Evolutionary conservation across 1,140 invertebrate genomes (phyloP).

Genomic region (Microplitis demolitor): DNA sequence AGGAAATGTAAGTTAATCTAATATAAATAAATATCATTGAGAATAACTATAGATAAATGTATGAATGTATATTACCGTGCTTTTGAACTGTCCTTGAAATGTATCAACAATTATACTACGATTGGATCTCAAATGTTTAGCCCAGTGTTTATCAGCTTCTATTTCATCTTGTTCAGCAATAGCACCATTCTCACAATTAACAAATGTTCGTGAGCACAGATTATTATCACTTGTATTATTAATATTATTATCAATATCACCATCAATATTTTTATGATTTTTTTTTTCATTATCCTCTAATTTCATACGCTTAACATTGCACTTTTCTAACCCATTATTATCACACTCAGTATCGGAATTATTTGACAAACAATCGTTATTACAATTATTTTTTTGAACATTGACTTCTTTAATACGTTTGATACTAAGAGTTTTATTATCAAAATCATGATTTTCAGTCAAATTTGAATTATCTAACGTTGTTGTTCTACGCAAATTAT

Average conservation of each 20-base stretch:
- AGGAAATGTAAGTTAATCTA: too few relatives aligned
- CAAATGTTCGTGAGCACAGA: conserved; percentile 40
- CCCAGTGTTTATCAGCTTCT: conserved; percentile 69
- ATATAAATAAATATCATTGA: not conserved
- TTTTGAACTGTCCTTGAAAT: conserved; percentile 77
- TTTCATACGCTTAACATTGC: conserved; percentile 60
- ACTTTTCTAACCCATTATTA: conserved; percentile 47
- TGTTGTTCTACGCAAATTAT: conserved; percentile 45
- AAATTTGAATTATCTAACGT: conserved; percentile 57
- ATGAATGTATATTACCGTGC: conserved; percentile 63
- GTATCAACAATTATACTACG: conserved; percentile 72
- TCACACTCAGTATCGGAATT: conserved; percentile 52
- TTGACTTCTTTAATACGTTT: conserved; percentile 63
- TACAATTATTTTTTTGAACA: conserved; percentile 49
- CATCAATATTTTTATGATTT: conserved; percentile 48
- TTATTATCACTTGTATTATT: conserved; percentile 19
- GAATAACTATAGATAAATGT: not conserved
- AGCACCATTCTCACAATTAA: conserved; percentile 48
- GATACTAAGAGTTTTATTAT: conserved; percentile 54
- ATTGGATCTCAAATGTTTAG: conserved; percentile 66
- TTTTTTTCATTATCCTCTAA: conserved; percentile 59
- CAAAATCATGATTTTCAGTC: conserved; percentile 59
- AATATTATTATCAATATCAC: conserved; percentile 27
- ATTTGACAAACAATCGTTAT: conserved; percentile 43
- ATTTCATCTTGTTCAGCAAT: conserved; percentile 54